These are phyloP conservation scores for Porites australiensis DNA, from an alignment of 64 coral and sea anemone genomes.

Conservation along the genomic window DNA sequence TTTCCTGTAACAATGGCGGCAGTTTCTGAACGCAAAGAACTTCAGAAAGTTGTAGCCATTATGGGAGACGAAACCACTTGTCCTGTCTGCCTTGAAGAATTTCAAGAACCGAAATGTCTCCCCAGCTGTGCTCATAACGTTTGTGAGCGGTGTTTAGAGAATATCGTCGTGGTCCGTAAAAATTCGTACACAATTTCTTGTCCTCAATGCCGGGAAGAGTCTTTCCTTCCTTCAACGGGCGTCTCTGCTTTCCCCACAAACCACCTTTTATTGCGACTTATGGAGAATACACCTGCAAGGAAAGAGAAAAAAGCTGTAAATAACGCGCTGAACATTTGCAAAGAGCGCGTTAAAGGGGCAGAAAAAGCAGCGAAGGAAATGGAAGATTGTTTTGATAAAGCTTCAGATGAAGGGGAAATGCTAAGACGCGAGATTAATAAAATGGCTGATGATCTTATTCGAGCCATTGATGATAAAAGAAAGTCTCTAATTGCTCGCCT, in stretches of 20 bases:
- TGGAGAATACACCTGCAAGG: slow-evolving; percentile 44
- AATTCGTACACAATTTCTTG: slow-evolving; percentile 22
- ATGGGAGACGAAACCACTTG: slow-evolving; percentile 67
- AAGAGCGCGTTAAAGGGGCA: slow-evolving; percentile 9
- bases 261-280: slow-evolving; percentile 40
- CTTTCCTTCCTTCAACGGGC: neutral
- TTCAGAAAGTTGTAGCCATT: slow-evolving; percentile 20
- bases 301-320: slow-evolving; percentile 27
- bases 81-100: slow-evolving; percentile 74
- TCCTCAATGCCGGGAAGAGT: slow-evolving; percentile 41
- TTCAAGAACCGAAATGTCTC: slow-evolving; percentile 74
- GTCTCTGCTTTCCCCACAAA: slow-evolving; percentile 46
- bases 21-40: neutral
- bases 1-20: slow-evolving; percentile 12
- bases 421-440: slow-evolving; percentile 20
- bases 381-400: slow-evolving; percentile 11
- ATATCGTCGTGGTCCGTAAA: slow-evolving; percentile 26
- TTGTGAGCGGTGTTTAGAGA: slow-evolving; percentile 65
- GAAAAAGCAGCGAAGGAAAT: slow-evolving; percentile 38
- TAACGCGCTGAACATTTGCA: slow-evolving; percentile 15
- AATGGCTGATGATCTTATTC: slow-evolving; percentile 18
- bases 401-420: neutral
- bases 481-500: slow-evolving; percentile 17
- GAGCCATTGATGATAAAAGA: neutral
- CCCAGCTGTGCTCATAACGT: slow-evolving; percentile 79